A percentile compares a stretch with the other conserved stretches of the same genome.
Conservation (phyloP, 2,113 vertebrate species). For the Synodontis membranacea region DNA sequence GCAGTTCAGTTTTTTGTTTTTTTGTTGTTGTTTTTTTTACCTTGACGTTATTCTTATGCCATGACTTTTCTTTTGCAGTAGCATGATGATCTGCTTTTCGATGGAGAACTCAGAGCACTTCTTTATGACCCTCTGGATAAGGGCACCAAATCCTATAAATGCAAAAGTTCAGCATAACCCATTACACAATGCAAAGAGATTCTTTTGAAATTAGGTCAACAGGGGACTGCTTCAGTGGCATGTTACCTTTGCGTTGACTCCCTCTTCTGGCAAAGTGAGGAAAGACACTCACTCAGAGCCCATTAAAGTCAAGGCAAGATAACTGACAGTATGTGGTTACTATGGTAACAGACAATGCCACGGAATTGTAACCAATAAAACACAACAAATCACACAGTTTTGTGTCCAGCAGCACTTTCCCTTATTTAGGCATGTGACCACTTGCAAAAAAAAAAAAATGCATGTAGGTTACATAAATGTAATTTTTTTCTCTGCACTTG, state of each 20-base stretch:
- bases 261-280: constrained; percentile 38
- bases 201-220: constrained; percentile 25
- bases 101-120: neutral
- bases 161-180: constrained; percentile 4
- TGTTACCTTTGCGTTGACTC: constrained; percentile 12
- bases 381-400: neutral
- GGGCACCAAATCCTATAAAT: neutral
- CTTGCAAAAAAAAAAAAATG: neutral
- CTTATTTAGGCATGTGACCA: neutral
- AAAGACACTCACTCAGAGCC: neutral
- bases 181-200: constrained; percentile 19
- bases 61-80: neutral
- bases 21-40: too few species aligned
- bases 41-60: neutral
- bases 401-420: neutral
- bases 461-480: neutral
- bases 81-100: neutral
- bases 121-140: neutral
- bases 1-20: too few species aligned
- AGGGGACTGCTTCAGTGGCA: neutral
- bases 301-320: neutral
- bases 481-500: neutral
- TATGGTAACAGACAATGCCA: neutral
- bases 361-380: neutral
- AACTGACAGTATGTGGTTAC: neutral